Percentiles rank a stretch among this genome's conserved stretches.
Evolutionary conservation across 1,140 invertebrate genomes (phyloP).

Genomic region (Bombus cullumanus): DNA sequence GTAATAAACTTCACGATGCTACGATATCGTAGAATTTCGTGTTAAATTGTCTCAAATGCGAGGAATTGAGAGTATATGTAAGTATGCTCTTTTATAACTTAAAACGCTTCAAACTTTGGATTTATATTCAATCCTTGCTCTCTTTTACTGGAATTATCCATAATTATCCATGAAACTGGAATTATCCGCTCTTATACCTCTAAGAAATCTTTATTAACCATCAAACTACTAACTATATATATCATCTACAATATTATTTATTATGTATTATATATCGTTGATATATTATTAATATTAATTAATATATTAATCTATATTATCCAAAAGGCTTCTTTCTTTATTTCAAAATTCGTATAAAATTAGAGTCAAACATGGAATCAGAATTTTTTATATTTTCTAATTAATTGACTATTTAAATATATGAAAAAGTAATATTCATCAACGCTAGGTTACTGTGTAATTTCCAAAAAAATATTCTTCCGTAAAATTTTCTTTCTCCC

Average conservation of each 20-base stretch:
- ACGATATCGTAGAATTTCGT: slow-evolving; percentile 20
- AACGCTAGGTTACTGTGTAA: neutral
- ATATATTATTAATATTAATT: too few species aligned
- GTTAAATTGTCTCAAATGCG: neutral
- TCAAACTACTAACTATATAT: neutral
- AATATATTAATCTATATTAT: too few species aligned
- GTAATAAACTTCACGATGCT: slow-evolving; percentile 23
- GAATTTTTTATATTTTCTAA: neutral
- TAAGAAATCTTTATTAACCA: neutral
- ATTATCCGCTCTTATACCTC: neutral
- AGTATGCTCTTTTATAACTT: neutral
- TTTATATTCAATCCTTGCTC: neutral
- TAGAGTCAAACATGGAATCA: neutral
- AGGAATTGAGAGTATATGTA: neutral
- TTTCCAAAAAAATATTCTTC: neutral
- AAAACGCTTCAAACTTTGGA: neutral
- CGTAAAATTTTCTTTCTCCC: neutral
- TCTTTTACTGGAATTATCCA: neutral
- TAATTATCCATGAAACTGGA: neutral
- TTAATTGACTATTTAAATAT: neutral
- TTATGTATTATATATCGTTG: too few species aligned
- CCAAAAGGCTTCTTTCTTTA: neutral
- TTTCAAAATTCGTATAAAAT: neutral
- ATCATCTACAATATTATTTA: too few species aligned
- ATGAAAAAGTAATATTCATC: neutral